Base-by-base conservation (phyloP, 2,113 vertebrate species). In the Camelus dromedarius region DNA sequence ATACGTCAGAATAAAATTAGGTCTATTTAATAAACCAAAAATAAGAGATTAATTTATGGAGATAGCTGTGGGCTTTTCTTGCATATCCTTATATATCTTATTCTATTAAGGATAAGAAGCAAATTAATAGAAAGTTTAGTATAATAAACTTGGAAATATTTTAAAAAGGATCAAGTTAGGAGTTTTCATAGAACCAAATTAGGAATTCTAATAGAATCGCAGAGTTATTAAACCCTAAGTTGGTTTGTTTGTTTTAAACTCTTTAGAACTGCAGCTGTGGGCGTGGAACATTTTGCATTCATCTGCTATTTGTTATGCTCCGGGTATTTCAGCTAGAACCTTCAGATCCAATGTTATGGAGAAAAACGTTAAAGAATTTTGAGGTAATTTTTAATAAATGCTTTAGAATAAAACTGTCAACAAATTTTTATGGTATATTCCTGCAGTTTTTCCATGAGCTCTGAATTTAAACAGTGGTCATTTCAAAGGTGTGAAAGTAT, bases 321-420 rank as follows among this genome's bases (percentile, higher is more conserved):
- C 97, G 99, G 12, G 99, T 99, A 6, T 99, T 99, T 97, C 99
- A 99, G 91, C 98, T 99, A 93, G 99, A 99, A 97, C 98, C 99
- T 19, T 99, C 99, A 8, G 99, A 99, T 80, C 99, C 99, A 32
- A 98, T 99, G 98, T 98, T 99, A 58, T 99, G 99, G 99, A 99
- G 99, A 92, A 99, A 99, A 97, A 99, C 99, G 0, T 97, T 99
- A 85, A 99, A 99, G 97, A 99, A 99, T 97, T 99, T 99, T 98
- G 99, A 99, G 99, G 99, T 99, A 98, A 95, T 91, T 3, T 30
- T 38, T 70, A 18, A n/a, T 64, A 69, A 80, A 77, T 73, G 28
- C 35, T 85, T 79, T 10, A 50, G 18, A 56, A 16, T 91, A 35
- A 86, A 95, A 85, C 20, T 91, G 70, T 38, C 62, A 70, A 35